Percentiles rank a stretch among this genome's conserved stretches.
Evolutionary conservation across 2,888 invertebrate species (phyloP).

Genomic region (Brenthis daphne): DNA sequence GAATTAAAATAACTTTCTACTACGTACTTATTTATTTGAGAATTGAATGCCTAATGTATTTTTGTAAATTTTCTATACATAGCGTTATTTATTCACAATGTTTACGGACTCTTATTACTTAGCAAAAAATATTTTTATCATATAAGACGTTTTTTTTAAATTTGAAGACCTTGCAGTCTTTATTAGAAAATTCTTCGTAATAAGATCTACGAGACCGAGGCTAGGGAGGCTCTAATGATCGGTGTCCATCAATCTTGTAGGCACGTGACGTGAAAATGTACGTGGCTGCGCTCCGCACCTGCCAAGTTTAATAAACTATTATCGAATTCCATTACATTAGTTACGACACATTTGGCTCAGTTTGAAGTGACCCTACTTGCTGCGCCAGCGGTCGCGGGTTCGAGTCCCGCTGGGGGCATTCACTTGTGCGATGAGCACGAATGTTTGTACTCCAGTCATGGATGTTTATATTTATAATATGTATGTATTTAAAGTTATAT

Average conservation of each 20-base stretch:
- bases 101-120: no score
- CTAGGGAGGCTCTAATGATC: constrained; percentile 14
- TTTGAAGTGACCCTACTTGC: no score
- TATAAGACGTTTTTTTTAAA: neutral
- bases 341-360: no score
- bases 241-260: constrained; percentile 53
- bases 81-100: no score
- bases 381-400: no score
- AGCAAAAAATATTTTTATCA: no score
- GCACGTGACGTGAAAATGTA: constrained; percentile 55
- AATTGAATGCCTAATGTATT: neutral
- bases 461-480: no score
- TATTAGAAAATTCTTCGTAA: constrained; percentile 10
- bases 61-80: no score
- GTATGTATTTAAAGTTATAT: no score
- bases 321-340: constrained; percentile 26
- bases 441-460: no score
- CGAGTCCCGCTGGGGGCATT: no score
- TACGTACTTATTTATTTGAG: constrained; percentile 9
- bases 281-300: constrained; percentile 49
- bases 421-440: no score
- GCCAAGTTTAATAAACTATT: constrained; percentile 51
- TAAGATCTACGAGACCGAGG: neutral
- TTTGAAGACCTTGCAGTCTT: neutral
- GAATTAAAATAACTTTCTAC: constrained; percentile 29